A percentile compares a stretch with the other conserved stretches of the same genome.
Conservation (phyloP, 2,113 vertebrate species). For the Empidonax alnorum region DNA sequence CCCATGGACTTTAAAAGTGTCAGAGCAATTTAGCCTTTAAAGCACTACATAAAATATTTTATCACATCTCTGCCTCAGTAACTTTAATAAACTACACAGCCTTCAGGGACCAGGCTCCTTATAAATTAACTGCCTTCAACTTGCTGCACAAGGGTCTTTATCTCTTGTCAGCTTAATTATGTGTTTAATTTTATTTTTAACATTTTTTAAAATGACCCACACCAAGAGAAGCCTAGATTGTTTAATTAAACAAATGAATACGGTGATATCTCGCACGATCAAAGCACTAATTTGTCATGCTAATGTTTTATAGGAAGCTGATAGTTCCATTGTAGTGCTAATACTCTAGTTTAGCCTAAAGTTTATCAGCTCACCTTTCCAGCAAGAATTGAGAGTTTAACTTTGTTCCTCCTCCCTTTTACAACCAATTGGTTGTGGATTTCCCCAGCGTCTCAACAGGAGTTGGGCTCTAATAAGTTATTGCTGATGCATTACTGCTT, state of each 20-base stretch:
- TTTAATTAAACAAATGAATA: conserved; percentile 98
- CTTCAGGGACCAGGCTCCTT: conserved; percentile 86
- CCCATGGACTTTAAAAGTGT: conserved; percentile 79
- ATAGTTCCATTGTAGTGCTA: conserved; percentile 79
- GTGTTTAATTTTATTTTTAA: conserved; percentile 97
- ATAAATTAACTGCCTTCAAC: conserved; percentile 90
- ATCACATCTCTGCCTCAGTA: conserved; percentile 85
- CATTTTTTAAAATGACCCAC: conserved; percentile 90
- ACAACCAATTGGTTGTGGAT: conserved; percentile 53
- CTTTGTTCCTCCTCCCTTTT: conserved; percentile 30
- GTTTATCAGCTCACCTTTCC: conserved; percentile 55
- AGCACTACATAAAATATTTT: conserved; percentile 91
- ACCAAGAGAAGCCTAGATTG: conserved; percentile 82
- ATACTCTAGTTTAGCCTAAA: conserved; percentile 50
- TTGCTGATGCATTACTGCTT: conserved; percentile 39
- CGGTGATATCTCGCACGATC: conserved; percentile 82
- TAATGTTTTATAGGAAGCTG: conserved; percentile 80
- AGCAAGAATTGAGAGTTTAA: conserved; percentile 60
- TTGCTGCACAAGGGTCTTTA: conserved; percentile 88
- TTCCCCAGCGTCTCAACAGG: conserved; percentile 33
- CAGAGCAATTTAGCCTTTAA: conserved; percentile 82
- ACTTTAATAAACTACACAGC: conserved; percentile 93
- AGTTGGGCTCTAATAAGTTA: conserved; percentile 28
- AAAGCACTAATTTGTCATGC: conserved; percentile 87
- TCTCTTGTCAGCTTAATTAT: conserved; percentile 94